A percentile compares a stretch with the other conserved stretches of the same genome.
Evolutionary conservation across 2,113 vertebrate genomes (phyloP).

Genomic region (Lepus timidus): DNA sequence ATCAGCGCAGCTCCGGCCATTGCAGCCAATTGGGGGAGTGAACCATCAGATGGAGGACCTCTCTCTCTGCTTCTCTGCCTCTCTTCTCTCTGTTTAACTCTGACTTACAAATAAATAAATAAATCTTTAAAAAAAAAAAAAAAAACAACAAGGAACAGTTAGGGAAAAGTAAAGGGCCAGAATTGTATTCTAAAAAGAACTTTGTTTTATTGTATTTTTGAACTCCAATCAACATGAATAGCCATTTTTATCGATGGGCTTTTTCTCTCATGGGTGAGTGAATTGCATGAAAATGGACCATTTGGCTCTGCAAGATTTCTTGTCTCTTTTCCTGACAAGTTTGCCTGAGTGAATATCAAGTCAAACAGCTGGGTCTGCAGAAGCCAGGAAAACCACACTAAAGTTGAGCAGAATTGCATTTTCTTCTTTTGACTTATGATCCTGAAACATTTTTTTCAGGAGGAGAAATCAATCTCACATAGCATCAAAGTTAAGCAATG

Average conservation of each 20-base stretch:
- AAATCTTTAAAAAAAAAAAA: no score
- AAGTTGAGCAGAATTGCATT: not conserved
- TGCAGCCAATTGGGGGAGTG: no score
- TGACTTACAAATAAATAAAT: no score
- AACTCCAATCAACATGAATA: not conserved
- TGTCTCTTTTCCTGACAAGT: slow-evolving; percentile 4
- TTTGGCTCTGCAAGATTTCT: not conserved
- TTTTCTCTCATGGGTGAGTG: not conserved
- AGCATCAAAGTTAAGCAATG: not conserved
- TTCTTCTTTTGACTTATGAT: slow-evolving; percentile 40
- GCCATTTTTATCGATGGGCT: not conserved
- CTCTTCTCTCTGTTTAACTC: no score
- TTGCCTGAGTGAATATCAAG: not conserved
- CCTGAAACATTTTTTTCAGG: slow-evolving; percentile 24
- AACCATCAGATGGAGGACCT: no score
- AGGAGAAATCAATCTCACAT: not conserved
- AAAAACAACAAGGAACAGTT: not conserved
- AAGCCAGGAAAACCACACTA: not conserved
- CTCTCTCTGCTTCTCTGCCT: no score
- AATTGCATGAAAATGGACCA: not conserved
- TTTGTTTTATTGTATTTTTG: not conserved
- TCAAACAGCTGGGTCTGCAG: not conserved
- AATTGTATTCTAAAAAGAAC: not conserved
- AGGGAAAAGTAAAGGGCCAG: not conserved
- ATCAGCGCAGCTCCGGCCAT: no score